Conservation (phyloP, 2,888 invertebrate species). For the Melikaiella ostensackeni region DNA sequence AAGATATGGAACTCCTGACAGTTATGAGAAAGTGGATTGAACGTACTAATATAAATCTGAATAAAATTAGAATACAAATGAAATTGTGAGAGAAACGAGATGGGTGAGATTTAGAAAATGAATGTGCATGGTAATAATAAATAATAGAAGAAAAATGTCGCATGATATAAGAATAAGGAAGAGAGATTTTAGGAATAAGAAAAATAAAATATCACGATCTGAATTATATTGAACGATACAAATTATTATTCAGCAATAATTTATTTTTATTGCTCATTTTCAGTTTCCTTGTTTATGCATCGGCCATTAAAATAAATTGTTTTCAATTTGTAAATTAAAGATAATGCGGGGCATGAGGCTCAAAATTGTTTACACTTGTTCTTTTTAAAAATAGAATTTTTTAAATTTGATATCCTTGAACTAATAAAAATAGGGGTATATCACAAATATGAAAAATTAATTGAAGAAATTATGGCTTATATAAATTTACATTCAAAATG, state of each 20-base stretch:
- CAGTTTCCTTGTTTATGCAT: background rate
- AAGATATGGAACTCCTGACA: conserved; percentile 12
- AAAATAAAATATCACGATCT: conserved; percentile 8
- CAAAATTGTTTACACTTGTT: too few relatives aligned
- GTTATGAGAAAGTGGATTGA: conserved; percentile 32
- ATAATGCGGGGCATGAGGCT: too few relatives aligned
- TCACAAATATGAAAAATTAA: too few relatives aligned
- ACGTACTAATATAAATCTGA: conserved; percentile 38
- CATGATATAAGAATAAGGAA: conserved; percentile 6
- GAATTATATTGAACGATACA: conserved; percentile 19
- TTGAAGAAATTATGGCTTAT: too few relatives aligned
- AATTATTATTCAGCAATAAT: background rate
- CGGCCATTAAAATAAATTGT: accelerated
- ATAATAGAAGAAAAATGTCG: conserved; percentile 2
- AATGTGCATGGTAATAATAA: conserved; percentile 30
- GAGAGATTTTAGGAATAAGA: conserved; percentile 1
- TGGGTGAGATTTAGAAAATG: conserved; percentile 36
- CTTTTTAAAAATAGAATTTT: too few relatives aligned
- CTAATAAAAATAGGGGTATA: too few relatives aligned
- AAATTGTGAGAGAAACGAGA: conserved; percentile 35
- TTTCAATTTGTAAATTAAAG: too few relatives aligned
- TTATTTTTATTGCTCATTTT: background rate
- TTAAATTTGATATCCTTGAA: too few relatives aligned
- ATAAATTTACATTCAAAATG: too few relatives aligned
- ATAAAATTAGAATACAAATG: conserved; percentile 40